Conservation (phyloP, 2,797 vertebrate genomes). For the Echiichthys vipera region DNA sequence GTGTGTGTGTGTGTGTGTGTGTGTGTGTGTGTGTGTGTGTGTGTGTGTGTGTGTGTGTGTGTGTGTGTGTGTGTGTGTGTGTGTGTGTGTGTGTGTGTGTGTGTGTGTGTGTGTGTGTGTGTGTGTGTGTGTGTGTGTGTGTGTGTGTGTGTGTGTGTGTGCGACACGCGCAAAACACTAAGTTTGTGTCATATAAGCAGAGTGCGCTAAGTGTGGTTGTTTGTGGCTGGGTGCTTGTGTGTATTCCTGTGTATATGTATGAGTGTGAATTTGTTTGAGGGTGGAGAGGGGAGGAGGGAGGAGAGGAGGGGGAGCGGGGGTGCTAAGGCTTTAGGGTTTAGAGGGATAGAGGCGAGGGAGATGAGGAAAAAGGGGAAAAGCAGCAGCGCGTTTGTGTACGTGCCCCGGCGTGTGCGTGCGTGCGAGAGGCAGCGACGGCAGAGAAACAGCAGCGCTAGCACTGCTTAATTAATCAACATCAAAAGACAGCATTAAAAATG, state of each 20-base stretch:
- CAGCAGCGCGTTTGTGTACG: constrained; percentile 46
- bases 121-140: constrained; percentile 12
- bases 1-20: constrained; percentile 12
- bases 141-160: constrained; percentile 12
- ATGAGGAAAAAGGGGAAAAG: constrained; percentile 45
- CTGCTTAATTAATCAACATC: constrained; percentile 88
- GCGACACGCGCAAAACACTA: constrained; percentile 10
- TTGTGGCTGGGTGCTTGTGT: constrained; percentile 30
- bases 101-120: constrained; percentile 7
- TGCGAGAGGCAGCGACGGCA: constrained; percentile 41
- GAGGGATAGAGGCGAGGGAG: constrained; percentile 64
- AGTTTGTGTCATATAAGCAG: constrained; percentile 20
- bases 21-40: constrained; percentile 11
- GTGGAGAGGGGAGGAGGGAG: not conserved
- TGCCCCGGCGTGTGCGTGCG: constrained; percentile 7
- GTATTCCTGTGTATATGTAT: constrained; percentile 32
- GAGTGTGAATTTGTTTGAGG: constrained; percentile 35
- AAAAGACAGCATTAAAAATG: constrained; percentile 87
- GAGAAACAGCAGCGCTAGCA: constrained; percentile 81
- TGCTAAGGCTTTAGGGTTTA: constrained; percentile 74
- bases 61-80: constrained; percentile 17
- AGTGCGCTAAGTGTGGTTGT: constrained; percentile 12
- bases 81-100: constrained; percentile 12
- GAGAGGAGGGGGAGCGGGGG: not conserved
- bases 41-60: constrained; percentile 9